Conservation (phyloP, 2,113 vertebrate genomes). For the Daubentonia madagascariensis region DNA sequence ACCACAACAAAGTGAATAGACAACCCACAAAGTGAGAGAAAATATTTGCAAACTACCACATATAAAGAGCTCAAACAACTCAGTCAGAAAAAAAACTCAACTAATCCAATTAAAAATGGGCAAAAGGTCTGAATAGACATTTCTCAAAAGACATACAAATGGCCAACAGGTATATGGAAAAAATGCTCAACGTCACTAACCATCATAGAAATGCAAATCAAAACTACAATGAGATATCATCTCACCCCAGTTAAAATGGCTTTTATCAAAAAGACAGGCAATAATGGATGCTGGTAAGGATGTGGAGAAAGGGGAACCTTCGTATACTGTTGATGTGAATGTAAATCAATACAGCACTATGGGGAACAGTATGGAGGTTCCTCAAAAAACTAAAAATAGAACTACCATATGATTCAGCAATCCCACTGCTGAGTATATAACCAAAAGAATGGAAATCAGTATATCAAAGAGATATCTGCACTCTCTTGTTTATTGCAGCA, state of each 20-base stretch:
- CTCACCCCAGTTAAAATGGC: background rate
- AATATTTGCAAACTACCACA: background rate
- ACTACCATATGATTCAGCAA: background rate
- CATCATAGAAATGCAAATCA: background rate
- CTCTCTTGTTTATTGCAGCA: background rate
- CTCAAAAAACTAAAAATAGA: background rate
- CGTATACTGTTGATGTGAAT: background rate
- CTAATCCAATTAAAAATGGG: background rate
- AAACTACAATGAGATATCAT: background rate
- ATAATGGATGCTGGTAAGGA: background rate
- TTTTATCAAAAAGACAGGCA: background rate
- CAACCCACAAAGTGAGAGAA: background rate
- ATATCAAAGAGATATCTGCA: background rate
- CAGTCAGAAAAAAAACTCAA: background rate
- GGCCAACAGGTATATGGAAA: background rate
- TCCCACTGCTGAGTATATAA: background rate
- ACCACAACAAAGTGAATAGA: background rate
- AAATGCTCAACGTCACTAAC: background rate
- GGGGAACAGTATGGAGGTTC: background rate
- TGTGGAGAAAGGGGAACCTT: background rate
- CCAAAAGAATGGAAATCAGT: background rate
- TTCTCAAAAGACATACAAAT: background rate
- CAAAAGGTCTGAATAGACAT: background rate
- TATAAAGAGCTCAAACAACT: background rate
- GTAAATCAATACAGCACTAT: background rate